Evolutionary conservation across 2,888 invertebrate species (phyloP).

Genomic region (Elgonia sp.): DNA sequence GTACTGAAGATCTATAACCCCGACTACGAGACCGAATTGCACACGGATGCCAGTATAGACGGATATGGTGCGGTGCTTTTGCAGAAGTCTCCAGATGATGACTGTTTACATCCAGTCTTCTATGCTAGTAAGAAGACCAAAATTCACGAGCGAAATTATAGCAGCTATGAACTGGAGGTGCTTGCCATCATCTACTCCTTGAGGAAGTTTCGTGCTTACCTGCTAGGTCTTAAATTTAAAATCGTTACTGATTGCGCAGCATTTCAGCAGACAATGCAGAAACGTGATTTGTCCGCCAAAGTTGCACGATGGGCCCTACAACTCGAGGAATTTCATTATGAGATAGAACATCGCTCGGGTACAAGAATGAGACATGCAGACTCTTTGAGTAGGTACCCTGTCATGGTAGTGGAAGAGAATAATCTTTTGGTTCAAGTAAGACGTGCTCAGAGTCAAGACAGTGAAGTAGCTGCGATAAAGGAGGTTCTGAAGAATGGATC

Average conservation of each 20-base stretch:
- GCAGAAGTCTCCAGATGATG: constrained; percentile 39
- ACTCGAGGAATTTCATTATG: constrained; percentile 14
- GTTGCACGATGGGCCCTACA: background rate
- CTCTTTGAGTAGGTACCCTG: constrained; percentile 65
- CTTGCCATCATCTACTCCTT: background rate
- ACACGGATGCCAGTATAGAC: constrained; percentile 57
- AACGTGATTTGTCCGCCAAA: constrained; percentile 12
- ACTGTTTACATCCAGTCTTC: constrained; percentile 41
- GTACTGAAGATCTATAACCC: constrained; percentile 21
- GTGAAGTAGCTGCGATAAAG: background rate
- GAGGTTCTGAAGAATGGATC: too few species aligned
- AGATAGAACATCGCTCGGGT: background rate
- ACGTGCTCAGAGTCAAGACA: background rate
- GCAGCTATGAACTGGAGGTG: constrained; percentile 7
- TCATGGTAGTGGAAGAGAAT: constrained; percentile 33
- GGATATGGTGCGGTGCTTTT: background rate
- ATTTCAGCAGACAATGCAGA: constrained; percentile 7
- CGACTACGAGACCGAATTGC: constrained; percentile 50
- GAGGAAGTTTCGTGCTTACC: background rate
- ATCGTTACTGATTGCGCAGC: background rate
- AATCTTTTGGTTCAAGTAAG: too few species aligned
- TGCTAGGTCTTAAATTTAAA: background rate
- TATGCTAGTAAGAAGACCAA: constrained; percentile 63
- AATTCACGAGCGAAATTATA: constrained; percentile 5
- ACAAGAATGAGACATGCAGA: constrained; percentile 51